A percentile compares a stretch with the other conserved stretches of the same genome.
Evolutionary conservation across 2,797 vertebrate species (phyloP).

Genomic region (Rhinophrynus dorsalis): DNA sequence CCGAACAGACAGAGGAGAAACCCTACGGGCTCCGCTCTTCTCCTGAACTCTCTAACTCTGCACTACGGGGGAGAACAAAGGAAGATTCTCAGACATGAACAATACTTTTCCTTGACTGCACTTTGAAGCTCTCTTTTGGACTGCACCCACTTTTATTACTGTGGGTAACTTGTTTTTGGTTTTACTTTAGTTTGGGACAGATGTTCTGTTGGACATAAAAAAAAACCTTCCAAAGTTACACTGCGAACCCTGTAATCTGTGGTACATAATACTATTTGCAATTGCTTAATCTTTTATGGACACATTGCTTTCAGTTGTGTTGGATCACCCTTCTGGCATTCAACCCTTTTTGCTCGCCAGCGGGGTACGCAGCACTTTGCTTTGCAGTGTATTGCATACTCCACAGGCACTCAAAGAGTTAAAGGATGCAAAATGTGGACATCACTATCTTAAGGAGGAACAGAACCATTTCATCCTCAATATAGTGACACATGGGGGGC

Average conservation of each 20-base stretch:
- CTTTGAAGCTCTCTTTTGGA: constrained; percentile 35
- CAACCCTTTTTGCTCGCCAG: too few species aligned
- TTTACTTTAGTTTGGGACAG: constrained; percentile 25
- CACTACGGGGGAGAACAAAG: constrained; percentile 22
- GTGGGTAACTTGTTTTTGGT: neutral
- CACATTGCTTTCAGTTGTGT: too few species aligned
- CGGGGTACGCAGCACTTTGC: too few species aligned
- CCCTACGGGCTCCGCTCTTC: neutral
- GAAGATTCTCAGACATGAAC: constrained; percentile 1
- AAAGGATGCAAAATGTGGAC: too few species aligned
- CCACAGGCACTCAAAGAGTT: too few species aligned
- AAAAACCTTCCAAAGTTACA: constrained; percentile 36
- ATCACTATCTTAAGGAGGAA: too few species aligned
- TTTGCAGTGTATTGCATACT: too few species aligned
- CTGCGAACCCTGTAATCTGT: constrained; percentile 21
- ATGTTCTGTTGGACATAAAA: constrained; percentile 25
- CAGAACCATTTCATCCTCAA: too few species aligned
- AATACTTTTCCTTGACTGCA: constrained; percentile 35
- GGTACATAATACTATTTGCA: neutral
- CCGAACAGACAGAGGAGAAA: neutral
- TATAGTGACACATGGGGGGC: too few species aligned
- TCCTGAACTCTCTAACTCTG: constrained; percentile 11
- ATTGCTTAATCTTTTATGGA: too few species aligned
- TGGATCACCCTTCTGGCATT: too few species aligned
- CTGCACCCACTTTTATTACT: constrained; percentile 11